Percentiles rank a stretch among this genome's conserved stretches.
Conservation (phyloP, 2,797 vertebrate species). For the Dendrocincla fuliginosa region DNA sequence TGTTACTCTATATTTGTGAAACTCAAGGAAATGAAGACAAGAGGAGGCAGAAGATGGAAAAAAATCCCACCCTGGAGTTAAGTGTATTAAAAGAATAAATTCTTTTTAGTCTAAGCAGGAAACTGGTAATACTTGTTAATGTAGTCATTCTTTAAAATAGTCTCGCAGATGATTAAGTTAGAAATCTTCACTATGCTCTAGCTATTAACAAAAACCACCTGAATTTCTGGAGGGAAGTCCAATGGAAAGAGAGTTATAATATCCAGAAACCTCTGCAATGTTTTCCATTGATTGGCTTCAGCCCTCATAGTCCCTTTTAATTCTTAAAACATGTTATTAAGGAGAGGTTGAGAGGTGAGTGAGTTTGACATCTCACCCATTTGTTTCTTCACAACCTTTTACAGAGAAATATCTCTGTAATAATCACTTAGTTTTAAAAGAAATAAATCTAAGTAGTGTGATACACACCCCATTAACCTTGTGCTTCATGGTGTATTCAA, state of each 20-base stretch:
- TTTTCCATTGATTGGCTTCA: not conserved
- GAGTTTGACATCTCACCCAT: not conserved
- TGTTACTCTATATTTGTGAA: constrained; percentile 57
- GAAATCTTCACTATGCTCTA: constrained; percentile 8
- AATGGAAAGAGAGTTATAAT: constrained; percentile 29
- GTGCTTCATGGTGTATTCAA: not conserved
- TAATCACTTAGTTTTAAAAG: not conserved
- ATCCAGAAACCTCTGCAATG: not conserved
- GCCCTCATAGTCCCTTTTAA: not conserved
- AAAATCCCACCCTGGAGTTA: not conserved
- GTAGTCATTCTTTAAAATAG: constrained; percentile 60
- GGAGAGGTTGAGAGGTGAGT: not conserved
- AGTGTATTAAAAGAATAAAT: constrained; percentile 37
- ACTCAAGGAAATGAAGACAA: constrained; percentile 29
- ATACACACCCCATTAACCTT: not conserved
- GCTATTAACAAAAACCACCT: constrained; percentile 39
- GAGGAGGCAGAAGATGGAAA: not conserved
- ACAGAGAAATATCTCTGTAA: not conserved
- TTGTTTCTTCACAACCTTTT: not conserved
- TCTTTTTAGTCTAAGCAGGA: constrained; percentile 58
- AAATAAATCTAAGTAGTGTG: not conserved
- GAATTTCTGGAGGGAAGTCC: constrained; percentile 21
- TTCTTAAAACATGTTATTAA: not conserved
- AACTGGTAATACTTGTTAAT: constrained; percentile 56
- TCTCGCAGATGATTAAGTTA: constrained; percentile 41